Base-by-base conservation (phyloP, 2,113 vertebrate species). In the Lathamus discolor region DNA sequence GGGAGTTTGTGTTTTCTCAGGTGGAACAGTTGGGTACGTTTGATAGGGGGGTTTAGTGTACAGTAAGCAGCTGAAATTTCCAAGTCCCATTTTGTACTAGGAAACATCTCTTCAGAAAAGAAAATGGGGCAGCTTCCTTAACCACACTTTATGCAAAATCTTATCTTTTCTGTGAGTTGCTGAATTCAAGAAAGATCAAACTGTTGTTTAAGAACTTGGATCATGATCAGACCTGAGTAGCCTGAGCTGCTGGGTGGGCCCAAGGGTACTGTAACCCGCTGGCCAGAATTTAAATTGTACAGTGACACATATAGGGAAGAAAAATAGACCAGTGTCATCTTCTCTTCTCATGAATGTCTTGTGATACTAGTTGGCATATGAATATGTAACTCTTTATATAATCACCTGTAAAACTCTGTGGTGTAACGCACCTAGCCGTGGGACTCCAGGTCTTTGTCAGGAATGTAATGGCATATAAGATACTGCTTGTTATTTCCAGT, bases 361-460 rank as follows among this genome's bases (percentile, higher is more conserved):
- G 2, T 44, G 72, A 69, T 69, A 31, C 28, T 66, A 83, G 46
- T 62, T 83, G 88, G 49, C 31, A 29, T 90, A 54, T 54, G 67
- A 81, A 69, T 63, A 25, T 41, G 10, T 80, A 90, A 33, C 39
- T 88, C 39, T 77, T 75, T 73, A 41, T 76, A 61, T 69, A 89
- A 90, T 67, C 78, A 49, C 72, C 63, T 74, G 37, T 80, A 92
- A 59, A 63, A 70, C 59, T 79, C 55, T 74, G 1, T 88, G 85
- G 63, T 90, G 85, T 92, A 81, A 94, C 75, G 43, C 52, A 63
- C 33, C 54, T 83, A 59, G 84, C 75, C 73, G 64, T 96, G 88
- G 76, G 76, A 92, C 80, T 90, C 39, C 39, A 37, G 62, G 37
- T 81, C 80, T 79, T 86, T 54, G 54, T 51, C 83, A 84, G 84